Conservation (phyloP, 2,797 vertebrate species). For the Rhynchonycteris naso region DNA sequence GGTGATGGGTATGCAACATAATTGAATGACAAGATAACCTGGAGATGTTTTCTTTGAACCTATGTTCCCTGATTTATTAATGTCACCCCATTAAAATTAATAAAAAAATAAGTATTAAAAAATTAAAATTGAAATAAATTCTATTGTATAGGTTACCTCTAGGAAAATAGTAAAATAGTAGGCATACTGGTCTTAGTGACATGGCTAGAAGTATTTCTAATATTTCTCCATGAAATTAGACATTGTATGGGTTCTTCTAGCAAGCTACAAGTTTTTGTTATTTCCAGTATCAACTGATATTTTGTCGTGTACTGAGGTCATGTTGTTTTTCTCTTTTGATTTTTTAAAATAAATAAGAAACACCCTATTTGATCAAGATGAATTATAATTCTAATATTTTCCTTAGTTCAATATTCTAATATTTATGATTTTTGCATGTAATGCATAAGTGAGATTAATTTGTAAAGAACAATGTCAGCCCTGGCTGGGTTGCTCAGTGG, state of each 20-base stretch:
- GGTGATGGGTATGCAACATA: too few species aligned
- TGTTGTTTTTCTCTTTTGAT: conserved; percentile 4
- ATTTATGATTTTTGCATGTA: neutral
- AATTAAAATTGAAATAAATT: too few species aligned
- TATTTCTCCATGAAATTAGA: neutral
- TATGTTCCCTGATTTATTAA: too few species aligned
- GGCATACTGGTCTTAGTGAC: neutral
- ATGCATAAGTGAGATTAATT: conserved; percentile 22
- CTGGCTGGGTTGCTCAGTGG: too few species aligned
- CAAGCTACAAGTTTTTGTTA: neutral
- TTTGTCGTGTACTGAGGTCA: neutral
- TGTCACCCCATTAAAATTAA: too few species aligned
- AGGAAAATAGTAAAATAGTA: conserved; percentile 1
- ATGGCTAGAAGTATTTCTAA: conserved; percentile 32
- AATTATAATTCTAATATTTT: conserved; percentile 25
- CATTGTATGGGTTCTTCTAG: neutral
- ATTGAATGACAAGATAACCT: too few species aligned
- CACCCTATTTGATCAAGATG: neutral
- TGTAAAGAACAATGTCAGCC: neutral
- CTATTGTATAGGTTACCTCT: neutral
- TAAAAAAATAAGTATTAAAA: too few species aligned
- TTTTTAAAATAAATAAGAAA: conserved; percentile 11
- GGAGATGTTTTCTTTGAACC: too few species aligned
- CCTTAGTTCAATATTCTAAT: neutral
- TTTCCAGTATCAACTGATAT: neutral